These are phyloP conservation scores for Cherax quadricarinatus DNA, from an alignment of 1,140 invertebrate species.

Conservation along the genomic window DNA sequence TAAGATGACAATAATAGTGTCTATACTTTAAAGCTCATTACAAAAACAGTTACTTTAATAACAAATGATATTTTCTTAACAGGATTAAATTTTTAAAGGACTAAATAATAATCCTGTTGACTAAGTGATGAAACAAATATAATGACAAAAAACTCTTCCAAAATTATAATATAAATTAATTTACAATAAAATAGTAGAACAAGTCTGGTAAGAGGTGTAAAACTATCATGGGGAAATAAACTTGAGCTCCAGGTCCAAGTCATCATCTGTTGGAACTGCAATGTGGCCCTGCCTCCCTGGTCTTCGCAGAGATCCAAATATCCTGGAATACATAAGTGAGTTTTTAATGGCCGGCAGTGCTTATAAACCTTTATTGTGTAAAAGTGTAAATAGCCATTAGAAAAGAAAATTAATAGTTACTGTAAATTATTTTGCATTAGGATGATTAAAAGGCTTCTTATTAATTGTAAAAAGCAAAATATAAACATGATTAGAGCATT, in stretches of 20 bases:
- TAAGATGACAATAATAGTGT: no score
- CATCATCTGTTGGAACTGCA: constrained; percentile 56
- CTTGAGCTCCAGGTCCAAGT: constrained; percentile 54
- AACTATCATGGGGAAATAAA: constrained; percentile 30
- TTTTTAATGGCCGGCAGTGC: neutral
- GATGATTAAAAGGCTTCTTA: neutral
- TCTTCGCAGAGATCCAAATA: constrained; percentile 61
- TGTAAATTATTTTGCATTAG: neutral
- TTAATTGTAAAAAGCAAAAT: neutral
- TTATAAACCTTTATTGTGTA: neutral
- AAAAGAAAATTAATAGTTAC: neutral
- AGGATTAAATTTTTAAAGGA: no score
- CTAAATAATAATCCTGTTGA: no score
- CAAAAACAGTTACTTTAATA: no score
- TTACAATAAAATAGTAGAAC: no score
- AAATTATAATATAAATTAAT: no score
- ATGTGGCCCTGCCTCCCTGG: constrained; percentile 43
- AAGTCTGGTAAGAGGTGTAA: neutral
- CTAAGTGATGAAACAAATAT: no score
- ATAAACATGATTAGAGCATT: neutral
- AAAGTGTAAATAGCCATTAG: neutral
- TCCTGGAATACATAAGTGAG: constrained; percentile 15
- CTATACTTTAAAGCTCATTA: no score
- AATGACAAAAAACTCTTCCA: no score
- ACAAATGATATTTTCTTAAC: no score